Percentiles rank a stretch among this genome's conserved stretches.
phyloP scores from a whole-genome alignment of 1,140 invertebrate species.

The Palaemon carinicauda region DNA sequence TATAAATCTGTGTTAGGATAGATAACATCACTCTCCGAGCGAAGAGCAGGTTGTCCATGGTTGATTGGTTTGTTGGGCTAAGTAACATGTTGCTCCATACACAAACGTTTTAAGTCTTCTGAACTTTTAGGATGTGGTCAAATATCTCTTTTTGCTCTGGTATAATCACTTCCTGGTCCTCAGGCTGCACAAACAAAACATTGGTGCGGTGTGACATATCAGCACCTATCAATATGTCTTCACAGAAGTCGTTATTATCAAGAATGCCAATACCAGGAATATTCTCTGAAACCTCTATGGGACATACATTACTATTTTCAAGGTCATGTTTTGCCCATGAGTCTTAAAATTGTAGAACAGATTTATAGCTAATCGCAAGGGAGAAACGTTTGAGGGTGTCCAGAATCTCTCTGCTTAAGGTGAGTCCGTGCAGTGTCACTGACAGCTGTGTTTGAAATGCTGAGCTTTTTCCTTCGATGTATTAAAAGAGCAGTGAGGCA shows the following conservation, averaged over 20 bases:
- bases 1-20: background rate
- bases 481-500: background rate
- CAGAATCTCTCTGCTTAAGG: background rate
- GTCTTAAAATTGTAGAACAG: background rate
- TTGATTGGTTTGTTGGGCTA: background rate
- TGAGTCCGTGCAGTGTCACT: too few species aligned
- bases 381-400: background rate
- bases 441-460: background rate
- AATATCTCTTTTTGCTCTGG: background rate
- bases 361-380: background rate
- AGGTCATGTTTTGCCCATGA: background rate
- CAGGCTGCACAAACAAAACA: too few species aligned
- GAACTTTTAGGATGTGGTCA: background rate
- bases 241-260: conserved; percentile 6
- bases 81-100: background rate
- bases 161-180: too few species aligned
- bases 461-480: too few species aligned
- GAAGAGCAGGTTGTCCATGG: background rate
- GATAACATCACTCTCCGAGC: background rate
- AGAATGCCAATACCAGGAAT: background rate
- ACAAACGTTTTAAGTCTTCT: conserved; percentile 3
- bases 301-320: background rate
- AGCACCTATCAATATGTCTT: too few species aligned
- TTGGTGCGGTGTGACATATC: background rate
- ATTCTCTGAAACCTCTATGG: background rate